Evolutionary conservation across 1,140 invertebrate genomes (phyloP), one percentile per base, ranked within the genome.

Genomic region (Globodera rostochiensis): DNA sequence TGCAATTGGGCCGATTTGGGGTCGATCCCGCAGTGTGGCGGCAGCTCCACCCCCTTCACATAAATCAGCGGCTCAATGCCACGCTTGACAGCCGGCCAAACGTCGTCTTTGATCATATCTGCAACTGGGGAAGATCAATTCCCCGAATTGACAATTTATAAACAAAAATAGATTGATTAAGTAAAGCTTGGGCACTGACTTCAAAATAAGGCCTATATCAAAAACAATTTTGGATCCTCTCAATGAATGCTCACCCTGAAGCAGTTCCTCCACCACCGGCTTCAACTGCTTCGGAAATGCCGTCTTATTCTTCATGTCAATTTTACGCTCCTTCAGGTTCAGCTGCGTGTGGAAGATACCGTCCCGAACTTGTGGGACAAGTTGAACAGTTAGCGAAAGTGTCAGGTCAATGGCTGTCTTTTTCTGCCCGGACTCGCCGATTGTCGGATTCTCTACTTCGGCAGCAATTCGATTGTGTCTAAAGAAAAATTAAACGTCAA

Each of bases 81-180:
- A 64, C 80, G 82, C 66, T 89, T 88, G 13, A 89, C 78, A 49
- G 80, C 83, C 8, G 88, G 88, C 88, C 88, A 89, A 19, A 89
- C 85, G 49, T 89, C 86, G 67, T 89, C 88, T 80, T 86, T 82
- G 57, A 89, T 85, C 88, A 89, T 87, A 67, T 85, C 87, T 88
- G 73, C 36, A 81, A 84, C 67, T n/a, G 36, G 36, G 36, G 36
- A 36, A 36, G 36, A 36, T 36, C 36, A 36, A 36, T 36, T 2
- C 36, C 36, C 3, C 36, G 2, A 36, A 36, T 3, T 36, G 25
- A 25, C 25, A 25, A 25, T 36, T 36, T 36, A 36, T 36, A 36
- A 36, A 36, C 36, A 36, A 36, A 36, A 36, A 36, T 1, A 1
- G 36, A 36, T 36, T 36, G 2, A 36, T 1, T 3, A 36, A 36